A percentile compares a stretch with the other conserved stretches of the same genome.
Evolutionary conservation across 2,113 vertebrate genomes (phyloP).

Genomic region (Theropithecus gelada): DNA sequence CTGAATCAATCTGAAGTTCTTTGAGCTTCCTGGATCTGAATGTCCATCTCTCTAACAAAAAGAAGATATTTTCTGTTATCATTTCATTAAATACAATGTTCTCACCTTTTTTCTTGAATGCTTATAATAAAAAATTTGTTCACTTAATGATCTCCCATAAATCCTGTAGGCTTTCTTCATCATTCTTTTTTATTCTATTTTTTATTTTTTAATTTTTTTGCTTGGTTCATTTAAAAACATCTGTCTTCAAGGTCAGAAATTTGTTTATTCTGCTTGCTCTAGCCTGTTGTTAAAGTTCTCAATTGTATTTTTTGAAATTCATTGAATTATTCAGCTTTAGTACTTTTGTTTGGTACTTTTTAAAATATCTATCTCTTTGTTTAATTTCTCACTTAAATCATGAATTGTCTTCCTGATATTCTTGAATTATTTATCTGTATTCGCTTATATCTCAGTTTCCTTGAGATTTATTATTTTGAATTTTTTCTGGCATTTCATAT

Average conservation of each 20-base stretch:
- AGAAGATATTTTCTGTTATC: background rate
- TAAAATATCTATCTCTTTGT: background rate
- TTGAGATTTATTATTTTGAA: background rate
- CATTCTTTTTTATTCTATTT: background rate
- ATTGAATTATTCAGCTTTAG: background rate
- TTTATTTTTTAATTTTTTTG: no score
- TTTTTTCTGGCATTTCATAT: background rate
- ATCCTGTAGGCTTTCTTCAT: background rate
- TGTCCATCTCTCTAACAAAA: background rate
- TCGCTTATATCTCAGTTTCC: background rate
- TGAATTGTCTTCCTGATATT: background rate
- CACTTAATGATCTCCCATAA: background rate
- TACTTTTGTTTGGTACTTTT: background rate
- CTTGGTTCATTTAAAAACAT: background rate
- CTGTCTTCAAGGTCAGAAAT: background rate
- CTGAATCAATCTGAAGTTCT: no score
- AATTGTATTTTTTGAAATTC: background rate
- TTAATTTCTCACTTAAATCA: background rate
- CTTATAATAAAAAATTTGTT: background rate
- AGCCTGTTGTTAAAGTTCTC: background rate
- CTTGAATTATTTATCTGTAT: background rate
- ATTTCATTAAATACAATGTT: background rate
- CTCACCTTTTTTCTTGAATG: background rate
- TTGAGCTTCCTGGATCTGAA: no score
- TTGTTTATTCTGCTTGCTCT: background rate